A percentile compares a stretch with the other conserved stretches of the same genome.
phyloP scores from a whole-genome alignment of 1,140 invertebrate species.

The Neoseiulus cucumeris region DNA sequence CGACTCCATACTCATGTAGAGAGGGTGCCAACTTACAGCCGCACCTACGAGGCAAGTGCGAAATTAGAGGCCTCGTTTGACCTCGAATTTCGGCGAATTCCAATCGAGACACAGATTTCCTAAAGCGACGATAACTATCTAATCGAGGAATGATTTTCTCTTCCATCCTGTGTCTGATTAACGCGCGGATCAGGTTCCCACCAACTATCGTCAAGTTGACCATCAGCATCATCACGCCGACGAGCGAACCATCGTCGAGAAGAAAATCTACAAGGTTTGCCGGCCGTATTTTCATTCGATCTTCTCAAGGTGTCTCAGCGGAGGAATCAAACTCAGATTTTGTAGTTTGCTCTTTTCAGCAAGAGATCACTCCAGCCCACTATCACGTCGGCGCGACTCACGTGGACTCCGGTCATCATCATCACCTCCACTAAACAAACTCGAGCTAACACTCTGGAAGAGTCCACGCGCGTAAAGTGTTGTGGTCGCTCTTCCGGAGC shows the following conservation, averaged over 20 bases:
- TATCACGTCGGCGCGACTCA: not conserved
- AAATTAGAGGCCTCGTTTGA: no score
- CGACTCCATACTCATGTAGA: not conserved
- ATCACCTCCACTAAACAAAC: not conserved
- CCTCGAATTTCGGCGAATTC: no score
- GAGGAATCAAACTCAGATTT: not conserved
- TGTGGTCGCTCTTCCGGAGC: no score
- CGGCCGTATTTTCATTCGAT: no score
- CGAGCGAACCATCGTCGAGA: constrained; percentile 1
- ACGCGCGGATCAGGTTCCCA: not conserved
- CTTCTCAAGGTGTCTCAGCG: no score
- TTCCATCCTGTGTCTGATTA: no score
- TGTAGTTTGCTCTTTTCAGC: not conserved
- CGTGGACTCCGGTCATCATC: not conserved
- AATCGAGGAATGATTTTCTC: no score
- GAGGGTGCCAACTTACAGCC: not conserved
- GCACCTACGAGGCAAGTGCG: not conserved
- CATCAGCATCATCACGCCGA: constrained; percentile 8
- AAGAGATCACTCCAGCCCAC: not conserved
- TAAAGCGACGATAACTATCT: no score
- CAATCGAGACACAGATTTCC: no score
- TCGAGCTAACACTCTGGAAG: no score
- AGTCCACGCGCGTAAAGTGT: no score
- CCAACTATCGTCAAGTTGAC: not conserved
- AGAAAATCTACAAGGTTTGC: constrained; percentile 8